Evolutionary conservation across 2,888 invertebrate genomes (phyloP).

Genomic region (Tenodera sinensis): DNA sequence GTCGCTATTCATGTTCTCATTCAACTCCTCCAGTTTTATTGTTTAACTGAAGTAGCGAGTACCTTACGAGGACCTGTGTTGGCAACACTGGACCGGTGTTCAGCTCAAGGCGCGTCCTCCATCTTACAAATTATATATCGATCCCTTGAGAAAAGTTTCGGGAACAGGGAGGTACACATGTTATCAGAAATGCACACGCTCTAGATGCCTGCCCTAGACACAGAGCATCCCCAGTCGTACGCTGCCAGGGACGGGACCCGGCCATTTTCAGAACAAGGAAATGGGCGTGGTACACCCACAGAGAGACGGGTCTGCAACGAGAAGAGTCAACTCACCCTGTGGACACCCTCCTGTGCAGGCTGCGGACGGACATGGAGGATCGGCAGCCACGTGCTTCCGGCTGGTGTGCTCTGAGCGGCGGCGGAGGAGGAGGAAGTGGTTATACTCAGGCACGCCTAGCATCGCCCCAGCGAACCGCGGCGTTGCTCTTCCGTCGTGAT

Average conservation of each 20-base stretch:
- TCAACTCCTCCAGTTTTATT: neutral
- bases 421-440: neutral
- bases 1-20: neutral
- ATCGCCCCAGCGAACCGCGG: constrained; percentile 7
- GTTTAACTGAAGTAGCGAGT: neutral
- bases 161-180: neutral
- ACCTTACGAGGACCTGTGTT: neutral
- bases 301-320: neutral
- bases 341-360: constrained; percentile 33
- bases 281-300: neutral
- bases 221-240: neutral
- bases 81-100: neutral
- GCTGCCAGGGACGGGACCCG: neutral
- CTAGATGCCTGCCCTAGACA: neutral
- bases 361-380: constrained; percentile 33
- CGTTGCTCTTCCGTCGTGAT: neutral
- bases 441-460: constrained; percentile 14
- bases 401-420: neutral
- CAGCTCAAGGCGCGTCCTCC: neutral
- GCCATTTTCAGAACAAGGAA: neutral
- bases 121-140: neutral
- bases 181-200: neutral
- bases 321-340: constrained; percentile 31
- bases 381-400: constrained; percentile 7
- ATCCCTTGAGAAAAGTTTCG: neutral